Conservation (phyloP, 2,888 invertebrate species). For the Pocota personata region DNA sequence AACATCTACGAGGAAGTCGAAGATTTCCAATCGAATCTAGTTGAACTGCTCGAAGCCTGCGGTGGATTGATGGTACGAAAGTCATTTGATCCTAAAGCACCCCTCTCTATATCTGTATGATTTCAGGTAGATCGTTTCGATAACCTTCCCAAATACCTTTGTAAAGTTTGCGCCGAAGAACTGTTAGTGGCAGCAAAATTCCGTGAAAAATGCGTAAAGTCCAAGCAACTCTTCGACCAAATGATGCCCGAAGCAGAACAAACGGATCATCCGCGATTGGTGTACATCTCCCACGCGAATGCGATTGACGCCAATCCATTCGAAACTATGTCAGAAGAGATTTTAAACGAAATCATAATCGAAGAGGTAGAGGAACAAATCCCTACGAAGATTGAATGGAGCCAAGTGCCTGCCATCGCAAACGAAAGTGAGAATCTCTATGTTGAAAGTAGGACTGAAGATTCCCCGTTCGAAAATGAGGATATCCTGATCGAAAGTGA, state of each 20-base stretch:
- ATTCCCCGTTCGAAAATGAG: not conserved
- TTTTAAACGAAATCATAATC: slow-evolving; percentile 50
- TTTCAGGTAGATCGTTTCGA: slow-evolving; percentile 77
- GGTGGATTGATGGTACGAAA: slow-evolving; percentile 77
- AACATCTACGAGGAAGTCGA: slow-evolving; percentile 80
- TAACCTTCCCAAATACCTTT: slow-evolving; percentile 79
- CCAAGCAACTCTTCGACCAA: slow-evolving; percentile 75
- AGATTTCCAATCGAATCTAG: slow-evolving; percentile 78
- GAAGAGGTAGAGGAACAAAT: slow-evolving; percentile 22
- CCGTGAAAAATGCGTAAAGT: slow-evolving; percentile 78
- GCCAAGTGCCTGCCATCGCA: not conserved
- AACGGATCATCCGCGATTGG: not conserved
- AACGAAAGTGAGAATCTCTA: not conserved
- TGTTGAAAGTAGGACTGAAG: not conserved
- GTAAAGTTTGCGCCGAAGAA: slow-evolving; percentile 80
- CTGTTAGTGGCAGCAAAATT: slow-evolving; percentile 79
- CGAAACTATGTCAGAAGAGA: slow-evolving; percentile 22
- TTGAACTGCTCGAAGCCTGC: slow-evolving; percentile 77
- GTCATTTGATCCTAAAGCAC: not conserved
- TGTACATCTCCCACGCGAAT: not conserved
- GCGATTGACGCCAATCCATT: not conserved
- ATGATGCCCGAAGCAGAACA: not conserved
- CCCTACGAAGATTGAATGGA: not conserved
- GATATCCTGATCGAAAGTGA: not conserved
- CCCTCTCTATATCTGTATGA: not conserved